Evolutionary conservation across 30 jellyfish, hydroid and myxozoan genomes (phyloP), one percentile per base, ranked within the genome.

Genomic region (Pseudorhiza aurosa): DNA sequence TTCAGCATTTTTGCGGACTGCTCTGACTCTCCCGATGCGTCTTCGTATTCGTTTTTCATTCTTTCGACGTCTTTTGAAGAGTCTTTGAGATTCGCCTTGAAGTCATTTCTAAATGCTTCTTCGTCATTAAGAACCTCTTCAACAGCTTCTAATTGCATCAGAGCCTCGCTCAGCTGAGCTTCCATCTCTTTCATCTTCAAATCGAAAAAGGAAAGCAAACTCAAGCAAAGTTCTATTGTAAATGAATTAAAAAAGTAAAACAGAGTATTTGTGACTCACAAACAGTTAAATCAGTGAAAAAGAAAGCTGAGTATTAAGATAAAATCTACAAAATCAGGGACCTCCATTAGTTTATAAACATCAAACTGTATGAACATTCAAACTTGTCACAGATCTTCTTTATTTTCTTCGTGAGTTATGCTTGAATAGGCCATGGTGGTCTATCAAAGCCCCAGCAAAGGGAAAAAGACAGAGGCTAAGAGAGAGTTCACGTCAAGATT

Each of bases 61-160:
- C 40, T 68, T 11, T 80, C 91, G 62, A 80, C 42, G 14, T 80
- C 91, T 51, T 80, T 80, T 8, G 56, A 58, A 1, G 91, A 21
- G 75, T 80, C 91, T 53, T 67, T 80, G 44, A 80, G 21, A 30
- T 36, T 80, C 5, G 39, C 69, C 19, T 65, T 65, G 77, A 80
- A 28, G 28, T 65, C 91, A 47, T 29, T 62, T 55, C 91, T 80
- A 71, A 80, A 80, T 28, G 56, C 55, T 21, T 80, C 91, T 39
- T 80, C 91, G 55, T 60, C 71, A 9, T 47, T 47, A 15, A 80
- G 84, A 31, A 80, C 78, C 44, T 80, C 91, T 68, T 80, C 91
- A 14, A 80, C 77, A n/a, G 91, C 84, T 53, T 80, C 91, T 19
- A 80, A 46, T 42, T 80, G 83, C 59, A 51, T 62, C 77, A 80